Percentiles rank a stretch among this genome's conserved stretches.
Evolutionary conservation across 2,797 vertebrate genomes (phyloP).

Genomic region (Nyctibius grandis): DNA sequence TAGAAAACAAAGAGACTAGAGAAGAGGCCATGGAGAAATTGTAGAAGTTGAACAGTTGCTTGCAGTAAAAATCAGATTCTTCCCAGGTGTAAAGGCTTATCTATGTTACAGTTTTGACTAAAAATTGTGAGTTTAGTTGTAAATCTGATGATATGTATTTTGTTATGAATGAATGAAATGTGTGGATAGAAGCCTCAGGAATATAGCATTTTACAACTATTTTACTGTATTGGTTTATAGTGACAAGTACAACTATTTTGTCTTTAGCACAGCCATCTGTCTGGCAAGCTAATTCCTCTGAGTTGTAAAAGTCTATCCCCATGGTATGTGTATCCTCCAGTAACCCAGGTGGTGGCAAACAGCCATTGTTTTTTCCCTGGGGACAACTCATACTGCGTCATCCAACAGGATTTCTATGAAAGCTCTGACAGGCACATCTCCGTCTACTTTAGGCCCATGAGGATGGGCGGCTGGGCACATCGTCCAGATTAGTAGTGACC

Average conservation of each 20-base stretch:
- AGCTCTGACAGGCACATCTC: not conserved
- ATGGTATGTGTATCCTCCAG: fast-evolving
- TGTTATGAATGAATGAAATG: not conserved
- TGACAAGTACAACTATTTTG: not conserved
- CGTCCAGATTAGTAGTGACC: not conserved
- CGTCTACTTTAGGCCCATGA: not conserved
- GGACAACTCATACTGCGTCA: fast-evolving
- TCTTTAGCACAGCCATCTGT: not conserved
- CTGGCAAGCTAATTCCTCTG: not conserved
- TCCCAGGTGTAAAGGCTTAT: not conserved
- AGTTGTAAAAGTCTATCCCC: not conserved
- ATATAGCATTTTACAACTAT: not conserved
- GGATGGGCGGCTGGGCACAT: not conserved
- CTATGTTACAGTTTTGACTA: not conserved
- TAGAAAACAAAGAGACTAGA: not conserved
- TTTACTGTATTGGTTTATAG: not conserved
- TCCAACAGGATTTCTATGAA: not conserved
- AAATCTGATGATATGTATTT: not conserved
- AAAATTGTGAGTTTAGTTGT: not conserved
- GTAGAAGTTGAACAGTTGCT: not conserved
- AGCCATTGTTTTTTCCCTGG: not conserved
- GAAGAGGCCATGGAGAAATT: not conserved
- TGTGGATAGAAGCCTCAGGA: not conserved
- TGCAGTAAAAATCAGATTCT: not conserved
- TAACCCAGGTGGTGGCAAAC: not conserved